Base-by-base conservation (phyloP, 2,888 invertebrate genomes). In the Petrophora chlorosata region DNA sequence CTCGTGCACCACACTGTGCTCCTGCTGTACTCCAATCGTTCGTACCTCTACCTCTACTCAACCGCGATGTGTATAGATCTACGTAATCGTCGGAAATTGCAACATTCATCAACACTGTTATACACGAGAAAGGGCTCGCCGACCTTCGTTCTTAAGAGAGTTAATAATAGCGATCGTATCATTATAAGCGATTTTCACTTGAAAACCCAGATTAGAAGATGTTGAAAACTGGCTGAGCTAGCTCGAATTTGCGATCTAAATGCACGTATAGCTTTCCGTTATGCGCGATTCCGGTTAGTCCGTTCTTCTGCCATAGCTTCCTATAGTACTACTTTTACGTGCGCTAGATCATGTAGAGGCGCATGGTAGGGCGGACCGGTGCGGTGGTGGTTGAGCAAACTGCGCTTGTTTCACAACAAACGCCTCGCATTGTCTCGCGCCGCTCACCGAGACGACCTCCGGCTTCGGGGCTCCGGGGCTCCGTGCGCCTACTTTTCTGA, bases 371-470 rank as follows among this genome's bases (percentile, higher is more conserved):
- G 77, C 78, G 73, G 68, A 64, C 66, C 43, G 53, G 44, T 15
- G 50, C 38, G n/a, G n/a, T 32, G 48, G 50, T 48, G 70, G 79
- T 85, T 86, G 85, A 82, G 88, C 79, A 87, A 88, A 83, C 81
- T 75, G 79, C 67, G 76, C 73, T 71, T 73, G 79, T 87, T 88
- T 83, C 89, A 81, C 85, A 89, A 89, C 82, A 71, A 73, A 76
- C 81, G 80, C 81, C 85, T 85, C 83, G 85, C 78, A 88, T 89
- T 89, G 88, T 90, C 86, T 88, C 82, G 81, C 79, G 85, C 89
- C 88, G 83, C 82, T 89, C 89, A 87, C 89, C 77, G 80, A 78
- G 80, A 79, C 83, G 86, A 82, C 87, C 88, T 85, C 85, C 38
- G 34, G 7, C n/a, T n/a, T n/a, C n/a, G n/a, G n/a, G n/a, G n/a